phyloP scores from a whole-genome alignment of 1,140 invertebrate genomes.

The Elysia chlorotica region DNA sequence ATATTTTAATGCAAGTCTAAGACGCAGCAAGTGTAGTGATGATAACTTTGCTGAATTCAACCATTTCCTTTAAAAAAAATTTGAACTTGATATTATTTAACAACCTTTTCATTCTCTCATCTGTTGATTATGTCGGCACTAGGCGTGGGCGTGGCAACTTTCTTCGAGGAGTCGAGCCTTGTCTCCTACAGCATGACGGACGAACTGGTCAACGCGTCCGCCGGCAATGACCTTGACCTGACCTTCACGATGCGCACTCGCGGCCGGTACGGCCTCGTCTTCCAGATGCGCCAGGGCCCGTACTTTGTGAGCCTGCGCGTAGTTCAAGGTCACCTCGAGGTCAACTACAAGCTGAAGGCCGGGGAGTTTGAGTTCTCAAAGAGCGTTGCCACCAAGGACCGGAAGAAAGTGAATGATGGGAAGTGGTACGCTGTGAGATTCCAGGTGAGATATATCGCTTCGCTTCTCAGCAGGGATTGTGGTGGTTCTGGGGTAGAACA shows the following conservation, averaged over 20 bases:
- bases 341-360: conserved; percentile 28
- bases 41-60: no score
- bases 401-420: conserved; percentile 14
- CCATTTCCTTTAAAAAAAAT: no score
- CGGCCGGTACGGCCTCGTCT: conserved; percentile 36
- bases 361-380: conserved; percentile 17
- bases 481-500: no score
- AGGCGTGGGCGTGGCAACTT: conserved; percentile 47
- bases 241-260: conserved; percentile 45
- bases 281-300: conserved; percentile 34
- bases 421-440: conserved; percentile 20
- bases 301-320: conserved; percentile 27
- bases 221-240: conserved; percentile 17
- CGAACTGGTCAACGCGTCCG: no score
- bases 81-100: no score
- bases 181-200: conserved; percentile 19
- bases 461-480: no score
- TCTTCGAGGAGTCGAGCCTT: conserved; percentile 30
- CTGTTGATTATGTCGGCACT: no score
- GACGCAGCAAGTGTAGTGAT: no score
- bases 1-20: no score
- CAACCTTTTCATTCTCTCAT: no score
- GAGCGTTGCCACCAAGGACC: background rate
- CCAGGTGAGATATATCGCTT: no score
- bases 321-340: conserved; percentile 21